phyloP scores from a whole-genome alignment of 1,140 invertebrate genomes.

The Proales similis region DNA sequence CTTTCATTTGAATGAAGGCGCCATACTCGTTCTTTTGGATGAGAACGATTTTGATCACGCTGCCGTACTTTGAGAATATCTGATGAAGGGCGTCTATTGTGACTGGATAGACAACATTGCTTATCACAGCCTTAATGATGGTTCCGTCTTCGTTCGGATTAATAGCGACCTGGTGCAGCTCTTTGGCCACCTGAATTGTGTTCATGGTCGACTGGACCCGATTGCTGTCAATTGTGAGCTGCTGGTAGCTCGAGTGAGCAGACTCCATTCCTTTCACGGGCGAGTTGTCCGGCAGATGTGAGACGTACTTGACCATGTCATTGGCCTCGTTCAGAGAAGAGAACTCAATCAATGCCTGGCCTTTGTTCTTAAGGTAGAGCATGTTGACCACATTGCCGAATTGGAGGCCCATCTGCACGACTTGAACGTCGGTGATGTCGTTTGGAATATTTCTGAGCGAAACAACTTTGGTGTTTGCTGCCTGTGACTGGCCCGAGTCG shows the following conservation, averaged over 20 bases:
- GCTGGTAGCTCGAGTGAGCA: slow-evolving; percentile 35
- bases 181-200: slow-evolving; percentile 32
- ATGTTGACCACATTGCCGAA: slow-evolving; percentile 94
- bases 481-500: slow-evolving; percentile 8
- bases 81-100: slow-evolving; percentile 83
- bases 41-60: slow-evolving; percentile 97
- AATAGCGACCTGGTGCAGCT: slow-evolving; percentile 6
- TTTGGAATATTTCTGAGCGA: slow-evolving; percentile 95
- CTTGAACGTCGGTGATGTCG: slow-evolving; percentile 89
- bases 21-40: slow-evolving; percentile 99
- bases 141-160: slow-evolving; percentile 48
- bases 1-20: slow-evolving; percentile 94
- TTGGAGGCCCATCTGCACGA: slow-evolving; percentile 88
- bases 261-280: slow-evolving; percentile 45
- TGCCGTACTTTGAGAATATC: slow-evolving; percentile 93
- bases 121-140: slow-evolving; percentile 86
- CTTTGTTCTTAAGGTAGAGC: slow-evolving; percentile 88
- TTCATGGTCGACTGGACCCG: slow-evolving; percentile 63
- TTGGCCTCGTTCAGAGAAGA: slow-evolving; percentile 80
- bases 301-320: slow-evolving; percentile 74
- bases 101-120: slow-evolving; percentile 94
- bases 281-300: slow-evolving; percentile 93
- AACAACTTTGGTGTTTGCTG: slow-evolving; percentile 61
- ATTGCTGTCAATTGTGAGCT: slow-evolving; percentile 88
- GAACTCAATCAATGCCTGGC: slow-evolving; percentile 97